Conservation (phyloP, 1,140 invertebrate species). For the Plodia interpunctella region DNA sequence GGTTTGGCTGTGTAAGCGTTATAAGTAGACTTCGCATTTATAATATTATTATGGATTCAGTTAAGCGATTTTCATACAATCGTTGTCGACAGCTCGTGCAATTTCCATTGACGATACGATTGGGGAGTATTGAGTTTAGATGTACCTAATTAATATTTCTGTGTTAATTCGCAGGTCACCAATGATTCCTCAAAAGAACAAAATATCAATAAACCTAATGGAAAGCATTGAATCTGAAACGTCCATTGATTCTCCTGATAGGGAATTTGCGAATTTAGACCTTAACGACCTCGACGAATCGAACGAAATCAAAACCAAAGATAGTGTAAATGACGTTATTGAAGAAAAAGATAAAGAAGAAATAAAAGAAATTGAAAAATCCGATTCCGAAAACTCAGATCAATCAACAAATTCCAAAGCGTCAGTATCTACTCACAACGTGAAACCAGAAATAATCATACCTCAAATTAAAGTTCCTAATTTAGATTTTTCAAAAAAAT, state of each 20-base stretch:
- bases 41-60: too few relatives aligned
- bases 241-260: slow-evolving; percentile 70
- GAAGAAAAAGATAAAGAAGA: slow-evolving; percentile 20
- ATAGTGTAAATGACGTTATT: slow-evolving; percentile 3
- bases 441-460: slow-evolving; percentile 41
- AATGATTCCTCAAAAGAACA: slow-evolving; percentile 64
- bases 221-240: slow-evolving; percentile 75
- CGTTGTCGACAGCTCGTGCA: too few relatives aligned
- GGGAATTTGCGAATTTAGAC: slow-evolving; percentile 66
- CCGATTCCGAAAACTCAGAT: slow-evolving; percentile 29
- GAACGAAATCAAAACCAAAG: slow-evolving; percentile 23
- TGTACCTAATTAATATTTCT: not conserved
- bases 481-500: slow-evolving; percentile 50
- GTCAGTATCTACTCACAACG: slow-evolving; percentile 35
- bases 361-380: slow-evolving; percentile 17
- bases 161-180: slow-evolving; percentile 51
- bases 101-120: too few relatives aligned
- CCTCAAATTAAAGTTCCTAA: slow-evolving; percentile 68
- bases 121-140: too few relatives aligned
- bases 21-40: too few relatives aligned
- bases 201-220: slow-evolving; percentile 76
- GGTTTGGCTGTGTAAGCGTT: too few relatives aligned
- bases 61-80: too few relatives aligned
- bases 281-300: slow-evolving; percentile 60
- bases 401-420: slow-evolving; percentile 45